Percentiles rank a stretch among this genome's conserved stretches.
Evolutionary conservation across 1,140 invertebrate species (phyloP).

Genomic region (Polypedilum pembai): DNA sequence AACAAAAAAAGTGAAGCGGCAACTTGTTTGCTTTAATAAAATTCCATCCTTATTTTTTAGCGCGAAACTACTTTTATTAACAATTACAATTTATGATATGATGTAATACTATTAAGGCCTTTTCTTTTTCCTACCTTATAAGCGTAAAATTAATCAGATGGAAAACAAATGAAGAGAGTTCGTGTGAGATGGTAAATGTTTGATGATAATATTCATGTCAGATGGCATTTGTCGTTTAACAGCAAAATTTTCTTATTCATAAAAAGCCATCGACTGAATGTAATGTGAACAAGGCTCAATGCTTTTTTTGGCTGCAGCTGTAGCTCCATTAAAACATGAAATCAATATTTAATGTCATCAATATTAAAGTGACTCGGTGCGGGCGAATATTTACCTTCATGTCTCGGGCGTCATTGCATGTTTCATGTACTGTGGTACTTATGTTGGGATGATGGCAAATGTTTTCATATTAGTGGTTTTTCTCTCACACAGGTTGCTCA

Average conservation of each 20-base stretch:
- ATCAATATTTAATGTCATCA: constrained; percentile 28
- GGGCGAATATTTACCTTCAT: background rate
- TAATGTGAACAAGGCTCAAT: background rate
- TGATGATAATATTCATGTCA: constrained; percentile 5
- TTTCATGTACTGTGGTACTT: background rate
- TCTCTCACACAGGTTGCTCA: too few relatives aligned
- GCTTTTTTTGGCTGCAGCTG: background rate
- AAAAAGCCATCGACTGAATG: too few relatives aligned
- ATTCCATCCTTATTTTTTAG: background rate
- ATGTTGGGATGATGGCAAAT: background rate
- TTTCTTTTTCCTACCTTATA: background rate
- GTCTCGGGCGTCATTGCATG: background rate
- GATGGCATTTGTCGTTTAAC: background rate
- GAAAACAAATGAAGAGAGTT: background rate
- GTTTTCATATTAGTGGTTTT: background rate
- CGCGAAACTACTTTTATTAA: constrained; percentile 1
- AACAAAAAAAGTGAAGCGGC: background rate
- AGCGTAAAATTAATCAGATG: background rate
- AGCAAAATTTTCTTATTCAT: too few relatives aligned
- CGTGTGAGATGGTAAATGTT: background rate
- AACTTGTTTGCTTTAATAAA: constrained; percentile 21
- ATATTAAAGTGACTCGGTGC: constrained; percentile 15
- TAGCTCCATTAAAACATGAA: constrained; percentile 15
- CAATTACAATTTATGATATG: constrained; percentile 25
- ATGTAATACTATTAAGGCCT: constrained; percentile 1